Percentiles rank a stretch among this genome's conserved stretches.
Conservation (phyloP, 2,113 vertebrate genomes). For the Corythornis madagascariensis region DNA sequence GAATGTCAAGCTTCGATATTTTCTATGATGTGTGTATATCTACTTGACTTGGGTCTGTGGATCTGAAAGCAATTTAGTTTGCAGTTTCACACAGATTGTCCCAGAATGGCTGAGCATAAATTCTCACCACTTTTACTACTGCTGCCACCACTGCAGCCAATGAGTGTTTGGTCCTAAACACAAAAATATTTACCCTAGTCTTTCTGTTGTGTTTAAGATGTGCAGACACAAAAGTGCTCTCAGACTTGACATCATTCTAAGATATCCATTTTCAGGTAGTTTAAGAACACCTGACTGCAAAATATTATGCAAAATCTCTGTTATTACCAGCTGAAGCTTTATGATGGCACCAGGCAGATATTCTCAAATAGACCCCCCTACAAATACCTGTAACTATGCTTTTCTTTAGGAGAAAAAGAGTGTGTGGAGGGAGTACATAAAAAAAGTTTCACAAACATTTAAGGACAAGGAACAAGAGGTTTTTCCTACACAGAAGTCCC, state of each 20-base stretch:
- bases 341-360: neutral
- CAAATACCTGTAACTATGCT: neutral
- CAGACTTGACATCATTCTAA: neutral
- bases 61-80: neutral
- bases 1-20: neutral
- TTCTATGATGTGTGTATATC: neutral
- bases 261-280: neutral
- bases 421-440: neutral
- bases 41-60: neutral
- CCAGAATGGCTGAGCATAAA: neutral
- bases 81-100: neutral
- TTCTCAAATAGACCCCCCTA: neutral
- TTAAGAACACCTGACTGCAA: neutral
- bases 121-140: neutral
- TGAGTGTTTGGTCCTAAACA: neutral
- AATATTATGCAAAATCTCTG: neutral
- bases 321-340: neutral
- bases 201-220: neutral
- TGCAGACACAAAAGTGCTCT: neutral
- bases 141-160: neutral
- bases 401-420: neutral
- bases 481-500: conserved; percentile 32
- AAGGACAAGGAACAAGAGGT: conserved; percentile 13
- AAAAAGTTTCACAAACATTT: neutral
- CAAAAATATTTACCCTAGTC: neutral